These are phyloP conservation scores for Nasonia vitripennis DNA, from an alignment of 1,140 invertebrate species.

Conservation along the genomic window DNA sequence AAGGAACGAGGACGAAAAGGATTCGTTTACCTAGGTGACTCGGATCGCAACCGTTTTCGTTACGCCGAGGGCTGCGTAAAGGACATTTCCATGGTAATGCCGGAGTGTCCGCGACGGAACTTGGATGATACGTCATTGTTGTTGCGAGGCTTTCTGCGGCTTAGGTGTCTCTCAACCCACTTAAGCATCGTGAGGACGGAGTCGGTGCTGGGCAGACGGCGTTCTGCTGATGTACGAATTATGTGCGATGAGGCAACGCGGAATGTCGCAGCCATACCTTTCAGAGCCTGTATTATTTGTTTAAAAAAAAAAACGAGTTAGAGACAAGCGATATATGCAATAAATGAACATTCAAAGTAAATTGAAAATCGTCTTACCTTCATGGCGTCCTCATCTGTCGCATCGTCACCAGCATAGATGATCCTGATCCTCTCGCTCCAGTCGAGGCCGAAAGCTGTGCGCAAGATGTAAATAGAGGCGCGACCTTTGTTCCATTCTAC, in stretches of 20 bases:
- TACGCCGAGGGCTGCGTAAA: slow-evolving; percentile 67
- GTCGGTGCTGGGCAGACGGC: slow-evolving; percentile 89
- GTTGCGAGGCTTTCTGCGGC: slow-evolving; percentile 81
- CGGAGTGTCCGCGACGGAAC: slow-evolving; percentile 77
- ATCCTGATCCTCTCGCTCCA: slow-evolving; percentile 94
- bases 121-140: slow-evolving; percentile 75
- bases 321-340: no score
- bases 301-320: background rate
- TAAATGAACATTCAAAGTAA: background rate
- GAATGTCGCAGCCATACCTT: slow-evolving; percentile 94
- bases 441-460: slow-evolving; percentile 92
- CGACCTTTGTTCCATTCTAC: slow-evolving; percentile 94
- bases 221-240: slow-evolving; percentile 89
- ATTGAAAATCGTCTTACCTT: slow-evolving; percentile 74
- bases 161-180: slow-evolving; percentile 91
- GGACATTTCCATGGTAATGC: slow-evolving; percentile 85
- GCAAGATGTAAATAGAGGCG: slow-evolving; percentile 91
- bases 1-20: background rate
- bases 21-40: background rate
- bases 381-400: slow-evolving; percentile 94
- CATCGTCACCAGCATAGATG: slow-evolving; percentile 93
- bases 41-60: background rate
- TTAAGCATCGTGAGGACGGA: slow-evolving; percentile 91
- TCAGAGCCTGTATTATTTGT: slow-evolving; percentile 79
- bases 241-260: slow-evolving; percentile 89